Evolutionary conservation across 1,140 invertebrate genomes (phyloP).

Genomic region (Nautilus pompilius): DNA sequence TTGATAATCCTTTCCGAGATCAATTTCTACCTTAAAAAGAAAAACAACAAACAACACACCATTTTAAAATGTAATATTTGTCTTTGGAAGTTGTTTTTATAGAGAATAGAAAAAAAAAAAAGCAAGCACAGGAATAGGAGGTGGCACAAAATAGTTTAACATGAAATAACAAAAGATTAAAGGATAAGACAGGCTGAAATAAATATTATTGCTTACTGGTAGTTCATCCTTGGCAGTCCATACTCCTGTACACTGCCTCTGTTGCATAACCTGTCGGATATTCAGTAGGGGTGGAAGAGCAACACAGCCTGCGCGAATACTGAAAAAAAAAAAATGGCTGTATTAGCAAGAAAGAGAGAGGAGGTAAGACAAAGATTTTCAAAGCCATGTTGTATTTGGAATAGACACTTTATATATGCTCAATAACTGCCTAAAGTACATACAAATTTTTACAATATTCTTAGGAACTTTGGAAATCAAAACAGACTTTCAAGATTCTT

Average conservation of each 20-base stretch:
- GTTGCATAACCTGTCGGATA: constrained; percentile 93
- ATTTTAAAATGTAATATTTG: too few relatives aligned
- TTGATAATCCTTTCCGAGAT: constrained; percentile 78
- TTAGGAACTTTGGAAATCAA: too few relatives aligned
- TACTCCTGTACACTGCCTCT: constrained; percentile 88
- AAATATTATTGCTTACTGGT: constrained; percentile 66
- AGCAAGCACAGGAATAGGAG: neutral
- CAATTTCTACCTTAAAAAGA: constrained; percentile 79
- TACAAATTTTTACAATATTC: too few relatives aligned
- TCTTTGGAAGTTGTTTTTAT: neutral
- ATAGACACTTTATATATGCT: too few relatives aligned
- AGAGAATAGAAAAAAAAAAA: neutral
- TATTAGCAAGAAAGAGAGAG: neutral
- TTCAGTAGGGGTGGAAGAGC: constrained; percentile 91
- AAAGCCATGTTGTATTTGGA: too few relatives aligned
- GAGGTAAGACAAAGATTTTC: too few relatives aligned
- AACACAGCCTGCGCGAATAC: constrained; percentile 86
- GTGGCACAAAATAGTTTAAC: neutral
- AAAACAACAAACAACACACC: neutral
- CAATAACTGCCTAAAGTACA: too few relatives aligned
- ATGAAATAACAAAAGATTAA: neutral
- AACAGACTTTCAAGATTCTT: neutral
- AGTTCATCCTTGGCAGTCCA: constrained; percentile 94
- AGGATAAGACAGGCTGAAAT: neutral
- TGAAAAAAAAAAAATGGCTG: constrained; percentile 52